Base-by-base conservation (phyloP, 64 coral and sea anemone species). In the Astreopora myriophthalma region DNA sequence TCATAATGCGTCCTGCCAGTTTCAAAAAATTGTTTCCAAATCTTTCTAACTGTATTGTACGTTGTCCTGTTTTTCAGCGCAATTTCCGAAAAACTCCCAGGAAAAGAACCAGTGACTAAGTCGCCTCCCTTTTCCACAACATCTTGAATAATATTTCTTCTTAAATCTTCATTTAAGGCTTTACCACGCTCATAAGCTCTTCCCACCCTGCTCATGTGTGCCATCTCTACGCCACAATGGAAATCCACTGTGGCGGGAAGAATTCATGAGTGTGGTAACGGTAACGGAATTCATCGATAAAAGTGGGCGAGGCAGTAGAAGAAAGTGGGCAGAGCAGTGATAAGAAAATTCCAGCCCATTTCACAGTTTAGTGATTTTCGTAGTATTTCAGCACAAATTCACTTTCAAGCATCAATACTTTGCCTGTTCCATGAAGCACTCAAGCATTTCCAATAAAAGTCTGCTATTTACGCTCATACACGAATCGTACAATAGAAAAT, bases 71-170 rank as follows among this genome's bases (percentile, higher is more conserved):
- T 70, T 49, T 69, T 86, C 38, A 40, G 6, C 0, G 84, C 84
- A 69, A 86, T 71, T 71, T 86, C 64, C 19, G 24, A 69, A 65
- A 71, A 71, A 71, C 14, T 70, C 23, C 84, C 65, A 39, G 65
- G 62, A 71, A 86, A 86, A 22, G 29, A 86, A 26, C 84, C 35
- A 37, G 58, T 84, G 22, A 84, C 29, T 22, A 84, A 61, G 55
- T 63, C 80, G 17, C 52, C 78, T 82, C 46, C 78, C 8, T 1
- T 34, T 17, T 85, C 81, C 39, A 86, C 65, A 46, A 71, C 28
- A 27, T 86, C 84, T 68, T 86, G 84, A 27, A 55, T 48, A 44
- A 70, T 51, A 70, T 84, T 71, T 71, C 69, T 20, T 71, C 84
- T 71, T 86, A 86, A 71, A 23, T 71, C 1, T 14, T 52, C 34